phyloP scores from a whole-genome alignment of 2,888 invertebrate genomes.

The Tipula confusa region DNA sequence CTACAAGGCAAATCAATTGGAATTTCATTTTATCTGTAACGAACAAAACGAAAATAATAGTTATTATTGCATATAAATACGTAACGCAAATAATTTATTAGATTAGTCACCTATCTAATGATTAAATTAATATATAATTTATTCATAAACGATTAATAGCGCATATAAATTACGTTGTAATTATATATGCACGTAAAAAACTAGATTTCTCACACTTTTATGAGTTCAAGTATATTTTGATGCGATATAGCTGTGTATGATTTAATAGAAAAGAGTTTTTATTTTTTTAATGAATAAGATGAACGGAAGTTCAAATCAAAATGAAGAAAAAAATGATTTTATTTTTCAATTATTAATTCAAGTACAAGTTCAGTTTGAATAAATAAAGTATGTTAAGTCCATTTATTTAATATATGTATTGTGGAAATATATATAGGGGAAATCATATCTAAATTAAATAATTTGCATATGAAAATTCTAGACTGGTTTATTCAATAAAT shows the following conservation, averaged over 20 bases:
- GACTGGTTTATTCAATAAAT: not conserved
- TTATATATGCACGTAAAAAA: not conserved
- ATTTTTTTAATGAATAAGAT: not conserved
- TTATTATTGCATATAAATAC: not conserved
- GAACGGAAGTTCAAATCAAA: slow-evolving; percentile 25
- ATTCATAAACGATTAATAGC: not conserved
- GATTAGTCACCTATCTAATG: not conserved
- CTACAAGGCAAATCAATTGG: slow-evolving; percentile 43
- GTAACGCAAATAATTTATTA: not conserved
- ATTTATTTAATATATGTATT: not conserved
- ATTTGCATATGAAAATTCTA: slow-evolving; percentile 20
- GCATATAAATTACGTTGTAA: not conserved
- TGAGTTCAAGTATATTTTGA: not conserved
- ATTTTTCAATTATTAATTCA: slow-evolving; percentile 6
- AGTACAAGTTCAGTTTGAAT: slow-evolving; percentile 29
- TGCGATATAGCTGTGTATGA: not conserved
- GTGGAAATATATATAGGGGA: slow-evolving; percentile 16
- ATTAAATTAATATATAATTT: not conserved
- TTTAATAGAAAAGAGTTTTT: not conserved
- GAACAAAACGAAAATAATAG: not conserved
- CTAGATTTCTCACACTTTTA: not conserved
- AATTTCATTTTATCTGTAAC: slow-evolving; percentile 44
- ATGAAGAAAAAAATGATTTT: not conserved
- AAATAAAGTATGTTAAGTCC: slow-evolving; percentile 15
- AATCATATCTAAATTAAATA: slow-evolving; percentile 20